Evolutionary conservation across 2,113 vertebrate species (phyloP), one percentile per base, ranked within the genome.

Genomic region (Corythornis cristatus): DNA sequence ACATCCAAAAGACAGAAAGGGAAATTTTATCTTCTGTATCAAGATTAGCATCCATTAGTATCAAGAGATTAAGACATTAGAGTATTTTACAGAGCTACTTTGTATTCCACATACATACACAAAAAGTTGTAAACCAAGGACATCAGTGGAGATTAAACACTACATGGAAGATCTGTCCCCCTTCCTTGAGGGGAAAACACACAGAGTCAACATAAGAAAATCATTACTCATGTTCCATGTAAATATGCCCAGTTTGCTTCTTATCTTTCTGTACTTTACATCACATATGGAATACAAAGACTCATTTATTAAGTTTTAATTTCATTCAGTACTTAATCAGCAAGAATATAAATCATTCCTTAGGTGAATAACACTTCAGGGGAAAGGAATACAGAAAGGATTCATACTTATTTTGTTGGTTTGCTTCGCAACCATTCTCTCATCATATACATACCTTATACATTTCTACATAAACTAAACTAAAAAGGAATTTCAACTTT

Each of bases 301-400:
- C 66, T 79, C 37, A 29, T 66, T 92, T 88, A 88, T 5, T 86
- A 65, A 46, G 50, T 66, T 92, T 90, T 90, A 82, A 94, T 94
- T 90, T 91, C 31, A 85, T 66, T 90, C 74, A 90, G 58, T 87
- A 93, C 86, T 92, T 94, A 61, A 94, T 95, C 91, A 92, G 81
- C 71, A 89, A 79, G 71, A 94, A 84, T 54, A 79, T 58, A 72
- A 93, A 95, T 85, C 64, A 56, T 22, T 79, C 91, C 60, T 83
- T 76, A 13, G 4, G 62, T 43, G 58, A 12, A 35, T 33, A 93
- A 93, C 77, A 60, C 64, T 79, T 73, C 19, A n/a, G 81, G 92
- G 83, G 54, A 86, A 92, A 92, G 58, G 48, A 86, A 88, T 28
- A 88, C 23, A 90, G 53, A 61, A 86, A 92, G 40, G 58, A 91